Evolutionary conservation across 2,113 vertebrate species (phyloP).

Genomic region (Lucifuga dentata): DNA sequence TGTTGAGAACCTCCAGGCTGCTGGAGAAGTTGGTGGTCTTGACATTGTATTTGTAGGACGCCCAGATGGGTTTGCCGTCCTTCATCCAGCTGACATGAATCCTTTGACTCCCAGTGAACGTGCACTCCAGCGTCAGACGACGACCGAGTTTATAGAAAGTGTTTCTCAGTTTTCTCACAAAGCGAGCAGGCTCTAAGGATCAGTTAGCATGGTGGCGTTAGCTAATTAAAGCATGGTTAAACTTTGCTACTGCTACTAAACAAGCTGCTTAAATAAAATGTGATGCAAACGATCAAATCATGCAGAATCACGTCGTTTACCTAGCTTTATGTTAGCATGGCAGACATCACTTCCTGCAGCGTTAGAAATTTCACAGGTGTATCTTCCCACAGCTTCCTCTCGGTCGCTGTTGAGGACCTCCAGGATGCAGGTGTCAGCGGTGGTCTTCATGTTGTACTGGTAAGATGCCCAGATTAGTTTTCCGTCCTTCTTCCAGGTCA

Average conservation of each 20-base stretch:
- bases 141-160: conserved; percentile 53
- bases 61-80: conserved; percentile 86
- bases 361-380: conserved; percentile 89
- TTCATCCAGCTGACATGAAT: conserved; percentile 87
- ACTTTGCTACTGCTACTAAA: not conserved
- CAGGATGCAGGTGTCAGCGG: conserved; percentile 81
- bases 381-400: conserved; percentile 84
- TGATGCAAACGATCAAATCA: not conserved
- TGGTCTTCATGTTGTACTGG: conserved; percentile 69
- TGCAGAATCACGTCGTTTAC: conserved; percentile 49
- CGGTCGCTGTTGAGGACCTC: conserved; percentile 84
- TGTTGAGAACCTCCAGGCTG: conserved; percentile 83
- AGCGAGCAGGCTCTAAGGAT: conserved; percentile 43
- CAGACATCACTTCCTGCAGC: conserved; percentile 85
- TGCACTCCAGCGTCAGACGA: conserved; percentile 56
- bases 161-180: conserved; percentile 82
- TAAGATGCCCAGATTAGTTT: conserved; percentile 83
- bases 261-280: not conserved
- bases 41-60: conserved; percentile 72
- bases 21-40: conserved; percentile 81
- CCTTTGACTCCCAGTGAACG: conserved; percentile 84
- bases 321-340: conserved; percentile 84
- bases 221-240: not conserved
- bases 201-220: conserved; percentile 10
- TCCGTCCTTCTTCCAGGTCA: conserved; percentile 89